Percentiles rank a stretch among this genome's conserved stretches.
phyloP scores from a whole-genome alignment of 2,888 invertebrate species.

The Hirtodrosophila alboralis region DNA sequence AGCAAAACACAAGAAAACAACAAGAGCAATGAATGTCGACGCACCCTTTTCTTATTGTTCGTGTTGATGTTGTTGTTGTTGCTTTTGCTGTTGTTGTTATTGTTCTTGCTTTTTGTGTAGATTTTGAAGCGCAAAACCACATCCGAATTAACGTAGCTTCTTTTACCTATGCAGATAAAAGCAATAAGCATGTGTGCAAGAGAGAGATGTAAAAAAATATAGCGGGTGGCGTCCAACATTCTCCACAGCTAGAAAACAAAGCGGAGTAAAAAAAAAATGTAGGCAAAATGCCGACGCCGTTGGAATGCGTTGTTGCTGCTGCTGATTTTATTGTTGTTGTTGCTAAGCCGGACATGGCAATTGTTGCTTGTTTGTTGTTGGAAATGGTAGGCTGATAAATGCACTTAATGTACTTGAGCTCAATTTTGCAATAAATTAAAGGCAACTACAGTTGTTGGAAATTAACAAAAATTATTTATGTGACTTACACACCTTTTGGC shows the following conservation, averaged over 20 bases:
- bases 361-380: slow-evolving; percentile 43
- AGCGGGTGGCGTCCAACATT: slow-evolving; percentile 44
- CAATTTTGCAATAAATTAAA: slow-evolving; percentile 56
- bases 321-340: slow-evolving; percentile 29
- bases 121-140: slow-evolving; percentile 73
- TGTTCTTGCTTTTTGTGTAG: slow-evolving; percentile 33
- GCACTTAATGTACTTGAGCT: slow-evolving; percentile 28
- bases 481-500: slow-evolving; percentile 43
- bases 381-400: slow-evolving; percentile 24
- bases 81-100: slow-evolving; percentile 37
- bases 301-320: slow-evolving; percentile 49
- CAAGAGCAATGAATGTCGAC: slow-evolving; percentile 63
- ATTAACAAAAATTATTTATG: slow-evolving; percentile 8
- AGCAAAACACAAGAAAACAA: slow-evolving; percentile 49
- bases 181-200: slow-evolving; percentile 21
- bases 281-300: slow-evolving; percentile 51
- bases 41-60: slow-evolving; percentile 74
- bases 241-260: slow-evolving; percentile 23
- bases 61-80: slow-evolving; percentile 41
- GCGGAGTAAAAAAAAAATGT: slow-evolving; percentile 28
- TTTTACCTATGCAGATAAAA: slow-evolving; percentile 35
- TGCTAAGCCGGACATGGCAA: slow-evolving; percentile 72
- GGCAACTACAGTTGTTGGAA: slow-evolving; percentile 3
- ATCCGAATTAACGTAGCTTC: slow-evolving; percentile 60
- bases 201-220: slow-evolving; percentile 24